A percentile compares a stretch with the other conserved stretches of the same genome.
Conservation (phyloP, 2,797 vertebrate species). For the Crenichthys baileyi region DNA sequence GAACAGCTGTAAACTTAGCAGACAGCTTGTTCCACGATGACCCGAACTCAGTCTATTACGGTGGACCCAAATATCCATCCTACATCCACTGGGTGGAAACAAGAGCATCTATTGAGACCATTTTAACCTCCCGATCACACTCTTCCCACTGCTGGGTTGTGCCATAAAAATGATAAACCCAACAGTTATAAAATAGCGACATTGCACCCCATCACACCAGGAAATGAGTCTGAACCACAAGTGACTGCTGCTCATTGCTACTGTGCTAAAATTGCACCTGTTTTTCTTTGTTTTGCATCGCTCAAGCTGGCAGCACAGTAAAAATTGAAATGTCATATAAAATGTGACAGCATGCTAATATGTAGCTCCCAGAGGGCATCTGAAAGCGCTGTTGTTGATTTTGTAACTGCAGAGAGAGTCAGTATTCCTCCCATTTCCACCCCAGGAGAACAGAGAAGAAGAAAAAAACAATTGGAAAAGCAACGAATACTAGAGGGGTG, state of each 20-base stretch:
- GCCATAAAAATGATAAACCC: conserved; percentile 74
- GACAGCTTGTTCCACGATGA: conserved; percentile 77
- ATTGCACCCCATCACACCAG: conserved; percentile 64
- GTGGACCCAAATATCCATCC: conserved; percentile 76
- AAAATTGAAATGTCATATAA: conserved; percentile 82
- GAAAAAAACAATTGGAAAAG: conserved; percentile 39
- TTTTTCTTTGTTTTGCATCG: conserved; percentile 73
- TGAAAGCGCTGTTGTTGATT: conserved; percentile 77
- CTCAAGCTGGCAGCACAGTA: conserved; percentile 68
- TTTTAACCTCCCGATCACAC: conserved; percentile 72
- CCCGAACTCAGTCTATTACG: conserved; percentile 72
- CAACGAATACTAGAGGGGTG: conserved; percentile 48
- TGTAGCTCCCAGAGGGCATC: conserved; percentile 78
- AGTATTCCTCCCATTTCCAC: conserved; percentile 57
- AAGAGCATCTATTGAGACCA: conserved; percentile 66
- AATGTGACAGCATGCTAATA: conserved; percentile 80
- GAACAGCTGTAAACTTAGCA: conserved; percentile 74
- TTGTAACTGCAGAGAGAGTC: conserved; percentile 70
- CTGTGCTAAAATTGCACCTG: conserved; percentile 80
- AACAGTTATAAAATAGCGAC: conserved; percentile 64
- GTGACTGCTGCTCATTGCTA: conserved; percentile 62
- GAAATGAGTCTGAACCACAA: conserved; percentile 73
- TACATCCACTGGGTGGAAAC: conserved; percentile 70
- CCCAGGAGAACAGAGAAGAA: conserved; percentile 33
- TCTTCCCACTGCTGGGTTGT: conserved; percentile 66